Evolutionary conservation across 2,797 vertebrate genomes (phyloP), one percentile per base, ranked within the genome.

Genomic region (Echeneis naucrates): DNA sequence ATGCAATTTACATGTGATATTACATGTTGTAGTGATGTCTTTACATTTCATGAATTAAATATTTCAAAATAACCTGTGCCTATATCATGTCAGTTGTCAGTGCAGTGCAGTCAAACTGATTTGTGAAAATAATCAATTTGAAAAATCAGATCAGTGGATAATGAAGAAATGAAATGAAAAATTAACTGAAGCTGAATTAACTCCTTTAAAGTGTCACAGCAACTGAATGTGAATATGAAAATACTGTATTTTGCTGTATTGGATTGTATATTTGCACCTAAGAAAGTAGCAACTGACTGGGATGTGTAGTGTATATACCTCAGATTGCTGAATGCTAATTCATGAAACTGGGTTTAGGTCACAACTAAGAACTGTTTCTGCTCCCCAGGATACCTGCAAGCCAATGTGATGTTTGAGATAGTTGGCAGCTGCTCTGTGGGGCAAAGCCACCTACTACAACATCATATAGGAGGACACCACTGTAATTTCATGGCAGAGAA

Each of bases 391-490:
- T 72, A 17, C 30, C 75, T 62, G 56, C 42, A 44, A 35, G 1
- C 48, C 14, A 27, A 59, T 83, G 75, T 87, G 78, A 91, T 86
- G 78, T 69, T 72, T 55, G 40, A 40, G 40, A 85, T 60, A 71
- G 52, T n/a, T 35, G 59, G 40, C 56, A 21, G 60, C 62, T 58
- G 69, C 70, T 81, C 74, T 30, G 52, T 35, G 30, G 60, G 71
- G 58, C 62, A 13, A 33, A 45, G 57, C 21, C 23, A 47, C 52
- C 63, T 13, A 11, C 33, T 14, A 47, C 26, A 14, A 42, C 65
- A 53, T 59, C 60, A 1, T 13, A 45, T 16, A 11, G 48, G 35
- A 57, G 40, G 47, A 62, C 69, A 24, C n/a, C 48, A 75, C 6
- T 81, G 75, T 59, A 37, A 68, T 38, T 53, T 8, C 7, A 47